Base-by-base conservation (phyloP, 1,140 invertebrate species). In the Brachionus sp. region DNA sequence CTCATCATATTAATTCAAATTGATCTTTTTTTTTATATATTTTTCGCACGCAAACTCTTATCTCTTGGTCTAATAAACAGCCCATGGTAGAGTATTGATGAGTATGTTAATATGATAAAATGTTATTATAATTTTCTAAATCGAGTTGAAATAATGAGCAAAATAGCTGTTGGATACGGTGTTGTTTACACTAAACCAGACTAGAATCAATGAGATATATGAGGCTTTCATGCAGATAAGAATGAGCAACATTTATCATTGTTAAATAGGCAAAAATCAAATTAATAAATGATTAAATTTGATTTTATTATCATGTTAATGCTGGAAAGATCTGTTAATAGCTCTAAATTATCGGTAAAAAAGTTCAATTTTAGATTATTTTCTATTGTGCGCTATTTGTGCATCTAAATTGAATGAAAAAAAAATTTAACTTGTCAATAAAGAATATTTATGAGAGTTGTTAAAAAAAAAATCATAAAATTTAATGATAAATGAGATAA, bases 1-100 rank as follows among this genome's bases (percentile, higher is more conserved):
- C 37, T 73, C 68, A 73, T 73, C 68, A 73, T 73, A 73, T 73
- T 73, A 73, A 73, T 73, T 73, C 33, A 42, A 73, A 73, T 73
- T 73, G 68, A 73, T 73, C 37, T 19, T 73, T 35, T 66, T 66
- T 33, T 2, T 66, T 29, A 29, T 29, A 29, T 29, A 29, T 35
- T 70, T 70, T 19, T 70, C 66, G 35, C 66, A 70, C 35, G 66
- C 66, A 70, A 70, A 70, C 33, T 39, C 66, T 70, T 70, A 70
- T 70, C 66, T 70, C 35, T 70, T 70, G 16, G 16, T 70, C 35
- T 33, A 39, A 37, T 39, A 39, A 70, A 33, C 33, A 57, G 50
- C 50, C 50, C 50, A 57, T 57, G 16, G 50, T 19, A 57, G 50
- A 57, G 50, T 57, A 23, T 23, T 57, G 50, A 57, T 57, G 50